Base-by-base conservation (phyloP, 1,140 invertebrate genomes). In the Anadara kagoshimensis region DNA sequence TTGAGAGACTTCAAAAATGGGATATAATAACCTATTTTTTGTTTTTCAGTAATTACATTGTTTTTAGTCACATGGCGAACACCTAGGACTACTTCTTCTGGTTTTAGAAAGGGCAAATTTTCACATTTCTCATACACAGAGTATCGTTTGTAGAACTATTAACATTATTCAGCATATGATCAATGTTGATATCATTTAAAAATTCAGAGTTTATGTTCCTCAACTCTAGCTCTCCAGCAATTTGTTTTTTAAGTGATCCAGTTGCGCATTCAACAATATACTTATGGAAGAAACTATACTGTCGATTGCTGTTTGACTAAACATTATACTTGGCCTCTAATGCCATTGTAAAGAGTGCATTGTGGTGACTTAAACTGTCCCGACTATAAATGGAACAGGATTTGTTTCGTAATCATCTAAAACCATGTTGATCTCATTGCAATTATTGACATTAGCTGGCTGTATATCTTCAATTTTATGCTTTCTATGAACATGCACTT, bases 341-440 rank as follows among this genome's bases (percentile, higher is more conserved):
- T 7, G 58, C 5, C 58, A 45, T 61, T 43, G 58, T 61, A 43
- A 61, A 61, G 8, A 61, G 5, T 61, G 58, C 58, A 61, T 61
- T 44, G 7, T 61, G 58, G 14, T 43, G 16, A 20, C 36, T n/a
- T 18, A 45, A 44, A 20, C 14, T 8, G 8, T 61, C 41, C 5
- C 3, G 14, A 43, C n/a, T 43, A 11, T 44, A 4, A 61, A 44
- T 43, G 41, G 58, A 43, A 43, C 16, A 44, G 58, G 58, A 0
- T 26, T 20, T 20, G 18, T 10, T n/a, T 61, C 1, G 12, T 18
- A 2, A 5, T 43, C 11, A 61, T 61, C 36, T 5, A 29, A 0
- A 26, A 5, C 22, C 24, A 57, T 57, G 12, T 57, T 57, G 10
- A 24, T 56, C 22, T 57, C 24, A 26, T 57, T 26, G 54, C n/a